Conservation (phyloP, 2,888 invertebrate species). For the Melikaiella ostensackeni region DNA sequence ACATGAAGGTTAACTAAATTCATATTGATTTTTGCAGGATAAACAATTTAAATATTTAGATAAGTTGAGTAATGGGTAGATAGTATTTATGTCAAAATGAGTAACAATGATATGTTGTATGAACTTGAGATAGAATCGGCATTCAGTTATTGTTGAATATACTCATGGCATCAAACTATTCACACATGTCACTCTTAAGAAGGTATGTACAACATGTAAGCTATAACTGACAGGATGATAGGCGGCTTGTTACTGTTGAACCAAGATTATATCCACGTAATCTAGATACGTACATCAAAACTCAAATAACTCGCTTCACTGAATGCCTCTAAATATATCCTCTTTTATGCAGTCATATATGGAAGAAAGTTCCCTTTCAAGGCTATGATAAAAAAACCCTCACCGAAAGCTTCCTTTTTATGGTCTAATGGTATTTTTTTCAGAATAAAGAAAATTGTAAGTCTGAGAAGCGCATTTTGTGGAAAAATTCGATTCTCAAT, state of each 20-base stretch:
- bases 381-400: no score
- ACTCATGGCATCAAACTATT: slow-evolving; percentile 8
- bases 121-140: neutral
- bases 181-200: slow-evolving; percentile 13
- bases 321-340: neutral
- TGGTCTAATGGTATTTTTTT: no score
- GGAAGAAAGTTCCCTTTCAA: neutral
- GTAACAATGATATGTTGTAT: no score
- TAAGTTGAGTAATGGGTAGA: no score
- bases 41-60: no score
- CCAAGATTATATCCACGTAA: neutral
- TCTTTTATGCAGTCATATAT: neutral
- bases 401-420: no score
- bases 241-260: neutral
- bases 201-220: neutral
- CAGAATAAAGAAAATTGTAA: no score
- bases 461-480: no score
- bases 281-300: neutral
- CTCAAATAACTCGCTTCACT: neutral
- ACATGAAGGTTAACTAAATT: no score
- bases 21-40: no score
- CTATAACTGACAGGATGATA: slow-evolving; percentile 17
- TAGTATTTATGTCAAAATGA: no score
- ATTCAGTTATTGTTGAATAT: neutral
- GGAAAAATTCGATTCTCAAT: no score